Evolutionary conservation across 2,888 invertebrate genomes (phyloP).

Genomic region (Conomelus anceps): DNA sequence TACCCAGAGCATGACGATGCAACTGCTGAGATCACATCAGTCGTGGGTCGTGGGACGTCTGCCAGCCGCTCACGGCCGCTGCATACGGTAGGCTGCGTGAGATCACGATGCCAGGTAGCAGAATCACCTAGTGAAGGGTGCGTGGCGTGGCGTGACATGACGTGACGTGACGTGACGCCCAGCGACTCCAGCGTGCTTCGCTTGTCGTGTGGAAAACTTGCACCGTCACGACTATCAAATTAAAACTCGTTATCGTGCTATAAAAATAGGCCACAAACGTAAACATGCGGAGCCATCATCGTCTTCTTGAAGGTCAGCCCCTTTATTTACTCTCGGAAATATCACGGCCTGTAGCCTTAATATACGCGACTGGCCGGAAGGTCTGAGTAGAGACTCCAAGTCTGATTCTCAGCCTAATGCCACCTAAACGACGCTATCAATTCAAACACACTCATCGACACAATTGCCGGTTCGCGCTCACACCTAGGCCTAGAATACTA

Average conservation of each 20-base stretch:
- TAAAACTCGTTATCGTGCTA: slow-evolving; percentile 10
- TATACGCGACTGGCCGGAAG: neutral
- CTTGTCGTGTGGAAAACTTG: slow-evolving; percentile 9
- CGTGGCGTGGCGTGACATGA: neutral
- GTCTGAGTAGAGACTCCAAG: neutral
- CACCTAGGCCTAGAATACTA: neutral
- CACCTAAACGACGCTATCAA: neutral
- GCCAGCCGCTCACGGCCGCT: too few relatives aligned
- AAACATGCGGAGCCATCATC: neutral
- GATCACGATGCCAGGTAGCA: neutral
- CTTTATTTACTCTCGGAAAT: slow-evolving; percentile 7
- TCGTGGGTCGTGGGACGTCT: too few relatives aligned
- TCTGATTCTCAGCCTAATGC: too few relatives aligned
- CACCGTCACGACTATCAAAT: slow-evolving; percentile 6
- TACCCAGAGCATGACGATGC: neutral
- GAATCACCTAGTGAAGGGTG: neutral
- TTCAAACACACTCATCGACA: neutral
- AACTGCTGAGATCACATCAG: neutral
- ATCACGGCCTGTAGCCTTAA: neutral
- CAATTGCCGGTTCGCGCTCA: neutral
- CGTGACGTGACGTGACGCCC: neutral
- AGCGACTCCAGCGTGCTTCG: neutral
- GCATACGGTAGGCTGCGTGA: neutral
- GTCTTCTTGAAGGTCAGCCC: neutral
- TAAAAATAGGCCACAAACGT: slow-evolving; percentile 14